These are phyloP conservation scores for Platypus cylindrus DNA, from an alignment of 2,888 invertebrate genomes.

Conservation along the genomic window DNA sequence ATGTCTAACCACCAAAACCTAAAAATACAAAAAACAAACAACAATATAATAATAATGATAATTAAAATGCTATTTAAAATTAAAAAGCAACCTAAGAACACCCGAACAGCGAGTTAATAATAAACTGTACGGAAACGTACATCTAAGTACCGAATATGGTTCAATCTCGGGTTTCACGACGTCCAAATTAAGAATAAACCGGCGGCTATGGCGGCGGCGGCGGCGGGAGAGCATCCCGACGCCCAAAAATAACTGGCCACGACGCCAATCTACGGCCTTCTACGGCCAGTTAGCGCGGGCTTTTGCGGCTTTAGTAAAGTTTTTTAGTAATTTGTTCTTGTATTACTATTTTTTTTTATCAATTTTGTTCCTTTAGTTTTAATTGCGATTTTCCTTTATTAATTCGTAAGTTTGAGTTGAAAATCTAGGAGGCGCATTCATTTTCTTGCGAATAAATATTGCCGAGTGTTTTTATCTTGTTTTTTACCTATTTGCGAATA, in stretches of 20 bases:
- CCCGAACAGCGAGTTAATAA: conserved; percentile 32
- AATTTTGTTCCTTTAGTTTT: too few relatives aligned
- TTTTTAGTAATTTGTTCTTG: conserved; percentile 4
- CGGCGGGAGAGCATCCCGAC: conserved; percentile 32
- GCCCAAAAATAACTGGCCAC: conserved; percentile 21
- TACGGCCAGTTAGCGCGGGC: conserved; percentile 15
- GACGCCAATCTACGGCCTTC: conserved; percentile 16
- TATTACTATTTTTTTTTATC: too few relatives aligned
- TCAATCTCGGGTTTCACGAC: conserved; percentile 55
- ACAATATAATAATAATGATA: too few relatives aligned
- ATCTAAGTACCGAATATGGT: conserved; percentile 48
- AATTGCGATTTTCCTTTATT: too few relatives aligned
- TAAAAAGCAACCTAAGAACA: conserved; percentile 28
- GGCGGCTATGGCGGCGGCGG: conserved; percentile 26
- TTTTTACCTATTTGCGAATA: too few relatives aligned
- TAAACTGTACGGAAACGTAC: conserved; percentile 28
- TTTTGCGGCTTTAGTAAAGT: conserved; percentile 13
- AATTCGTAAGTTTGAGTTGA: too few relatives aligned
- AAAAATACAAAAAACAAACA: too few relatives aligned
- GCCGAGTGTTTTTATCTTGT: too few relatives aligned
- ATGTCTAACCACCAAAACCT: too few relatives aligned
- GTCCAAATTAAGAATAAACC: conserved; percentile 51
- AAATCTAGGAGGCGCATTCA: too few relatives aligned
- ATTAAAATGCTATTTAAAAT: conserved; percentile 8
- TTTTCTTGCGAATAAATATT: too few relatives aligned